These are phyloP conservation scores for Cyanoderma ruficeps DNA, from an alignment of 2,113 vertebrate species.

Conservation along the genomic window DNA sequence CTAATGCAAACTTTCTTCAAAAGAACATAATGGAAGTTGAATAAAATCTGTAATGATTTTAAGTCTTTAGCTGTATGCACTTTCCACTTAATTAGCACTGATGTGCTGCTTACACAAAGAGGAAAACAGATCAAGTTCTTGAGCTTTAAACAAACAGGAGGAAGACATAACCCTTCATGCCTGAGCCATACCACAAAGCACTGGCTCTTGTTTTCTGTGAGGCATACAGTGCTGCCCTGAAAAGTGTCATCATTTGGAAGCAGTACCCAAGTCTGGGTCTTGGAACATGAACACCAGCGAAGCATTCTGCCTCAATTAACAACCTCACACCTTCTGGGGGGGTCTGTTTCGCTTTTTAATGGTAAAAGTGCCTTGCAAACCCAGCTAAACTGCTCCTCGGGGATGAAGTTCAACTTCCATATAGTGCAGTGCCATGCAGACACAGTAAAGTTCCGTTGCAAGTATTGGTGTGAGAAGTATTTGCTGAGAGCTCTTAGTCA, in stretches of 20 bases:
- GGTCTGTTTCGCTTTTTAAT: neutral
- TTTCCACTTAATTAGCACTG: neutral
- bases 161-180: neutral
- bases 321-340: neutral
- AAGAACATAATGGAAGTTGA: neutral
- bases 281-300: neutral
- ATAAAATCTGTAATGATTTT: conserved; percentile 13
- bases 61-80: neutral
- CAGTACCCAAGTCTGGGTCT: neutral
- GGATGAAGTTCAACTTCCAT: neutral
- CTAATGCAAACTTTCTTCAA: neutral
- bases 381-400: neutral
- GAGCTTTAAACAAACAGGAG: neutral
- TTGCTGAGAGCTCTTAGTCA: neutral
- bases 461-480: neutral
- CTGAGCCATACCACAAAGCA: neutral
- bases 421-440: neutral
- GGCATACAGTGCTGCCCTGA: neutral
- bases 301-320: neutral
- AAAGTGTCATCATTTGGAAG: neutral
- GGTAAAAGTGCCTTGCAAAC: neutral
- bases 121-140: neutral
- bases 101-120: neutral
- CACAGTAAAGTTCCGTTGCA: neutral
- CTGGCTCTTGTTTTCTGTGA: neutral